Evolutionary conservation across 1,140 invertebrate genomes (phyloP).

Genomic region (Bombus sibiricus): DNA sequence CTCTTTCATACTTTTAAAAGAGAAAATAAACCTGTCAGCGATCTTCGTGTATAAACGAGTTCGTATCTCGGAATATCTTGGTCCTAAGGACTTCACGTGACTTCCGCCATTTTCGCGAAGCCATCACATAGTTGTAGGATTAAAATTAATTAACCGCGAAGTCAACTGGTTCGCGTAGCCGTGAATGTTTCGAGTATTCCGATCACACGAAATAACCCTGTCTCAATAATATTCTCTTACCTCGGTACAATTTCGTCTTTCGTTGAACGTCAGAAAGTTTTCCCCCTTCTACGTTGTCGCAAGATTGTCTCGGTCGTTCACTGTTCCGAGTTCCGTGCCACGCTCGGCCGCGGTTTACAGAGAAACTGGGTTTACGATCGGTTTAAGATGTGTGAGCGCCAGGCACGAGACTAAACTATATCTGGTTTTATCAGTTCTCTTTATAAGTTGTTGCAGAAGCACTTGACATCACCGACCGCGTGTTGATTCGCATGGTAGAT

Average conservation of each 20-base stretch:
- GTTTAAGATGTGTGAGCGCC: background rate
- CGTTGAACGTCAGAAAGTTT: background rate
- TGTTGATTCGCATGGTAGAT: background rate
- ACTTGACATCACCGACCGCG: background rate
- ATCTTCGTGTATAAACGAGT: background rate
- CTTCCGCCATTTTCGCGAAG: background rate
- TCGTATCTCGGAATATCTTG: background rate
- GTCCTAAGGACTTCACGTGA: background rate
- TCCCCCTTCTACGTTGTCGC: background rate
- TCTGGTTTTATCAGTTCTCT: slow-evolving; percentile 58
- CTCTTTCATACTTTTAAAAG: background rate
- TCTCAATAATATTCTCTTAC: background rate
- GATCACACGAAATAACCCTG: background rate
- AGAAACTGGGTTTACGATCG: slow-evolving; percentile 30
- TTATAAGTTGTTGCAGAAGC: slow-evolving; percentile 44
- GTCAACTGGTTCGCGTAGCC: background rate
- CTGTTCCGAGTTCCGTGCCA: background rate
- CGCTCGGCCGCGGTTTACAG: background rate
- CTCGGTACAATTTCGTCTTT: background rate
- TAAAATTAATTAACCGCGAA: background rate
- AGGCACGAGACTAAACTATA: slow-evolving; percentile 41
- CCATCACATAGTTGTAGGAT: background rate
- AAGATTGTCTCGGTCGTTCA: background rate
- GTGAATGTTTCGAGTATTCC: background rate
- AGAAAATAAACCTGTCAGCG: background rate